phyloP scores from a whole-genome alignment of 2,888 invertebrate genomes.

The Ceratothoa steindachneri region DNA sequence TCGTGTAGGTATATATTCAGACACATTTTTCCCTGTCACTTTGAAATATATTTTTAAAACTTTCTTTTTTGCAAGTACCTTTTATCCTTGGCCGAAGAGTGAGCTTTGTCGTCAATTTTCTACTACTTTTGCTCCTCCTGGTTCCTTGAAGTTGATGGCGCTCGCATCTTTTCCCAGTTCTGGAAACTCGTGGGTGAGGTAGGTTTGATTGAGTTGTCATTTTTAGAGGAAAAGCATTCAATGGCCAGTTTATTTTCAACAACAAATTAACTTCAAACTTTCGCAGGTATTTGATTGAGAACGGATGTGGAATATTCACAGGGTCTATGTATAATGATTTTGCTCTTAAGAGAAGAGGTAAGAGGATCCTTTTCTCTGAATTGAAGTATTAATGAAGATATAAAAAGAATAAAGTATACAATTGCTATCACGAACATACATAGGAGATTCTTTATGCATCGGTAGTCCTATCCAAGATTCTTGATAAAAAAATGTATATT shows the following conservation, averaged over 20 bases:
- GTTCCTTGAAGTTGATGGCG: slow-evolving; percentile 17
- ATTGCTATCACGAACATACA: too few relatives aligned
- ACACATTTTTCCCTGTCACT: too few relatives aligned
- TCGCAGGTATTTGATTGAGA: slow-evolving; percentile 52
- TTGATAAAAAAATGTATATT: too few relatives aligned
- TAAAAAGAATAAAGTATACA: too few relatives aligned
- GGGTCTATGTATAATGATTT: slow-evolving; percentile 52
- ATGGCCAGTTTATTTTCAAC: too few relatives aligned
- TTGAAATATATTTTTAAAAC: too few relatives aligned
- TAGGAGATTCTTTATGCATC: too few relatives aligned
- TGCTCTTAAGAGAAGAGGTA: slow-evolving; percentile 38
- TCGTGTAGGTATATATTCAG: too few relatives aligned
- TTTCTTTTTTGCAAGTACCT: slow-evolving; percentile 19
- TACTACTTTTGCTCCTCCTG: slow-evolving; percentile 23
- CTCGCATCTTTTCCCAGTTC: slow-evolving; percentile 45
- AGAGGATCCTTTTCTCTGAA: not conserved
- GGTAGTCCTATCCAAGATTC: too few relatives aligned
- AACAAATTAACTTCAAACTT: too few relatives aligned
- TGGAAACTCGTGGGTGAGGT: slow-evolving; percentile 47
- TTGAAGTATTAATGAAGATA: not conserved
- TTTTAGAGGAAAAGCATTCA: too few relatives aligned
- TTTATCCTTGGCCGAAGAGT: slow-evolving; percentile 27
- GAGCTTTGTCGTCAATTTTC: slow-evolving; percentile 17
- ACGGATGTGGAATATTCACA: slow-evolving; percentile 51
- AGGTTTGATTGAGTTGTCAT: not conserved